phyloP scores from a whole-genome alignment of 2,888 invertebrate genomes.

The Pandemis cinnamomeana region DNA sequence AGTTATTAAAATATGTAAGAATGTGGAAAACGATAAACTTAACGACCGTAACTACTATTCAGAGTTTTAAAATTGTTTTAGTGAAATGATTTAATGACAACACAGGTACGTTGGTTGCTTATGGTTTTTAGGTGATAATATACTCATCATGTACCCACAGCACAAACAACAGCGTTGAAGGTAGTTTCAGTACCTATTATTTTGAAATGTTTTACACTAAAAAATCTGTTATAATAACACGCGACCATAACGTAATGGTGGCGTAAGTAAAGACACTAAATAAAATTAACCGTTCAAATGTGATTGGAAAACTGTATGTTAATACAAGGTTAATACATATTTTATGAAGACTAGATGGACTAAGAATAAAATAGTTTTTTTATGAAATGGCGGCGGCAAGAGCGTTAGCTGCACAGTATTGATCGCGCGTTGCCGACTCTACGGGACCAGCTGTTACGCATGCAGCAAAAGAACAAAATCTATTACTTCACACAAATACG shows the following conservation, averaged over 20 bases:
- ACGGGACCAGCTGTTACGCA: neutral
- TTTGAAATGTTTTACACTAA: neutral
- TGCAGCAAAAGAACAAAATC: neutral
- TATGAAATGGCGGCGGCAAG: neutral
- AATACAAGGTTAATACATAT: slow-evolving; percentile 43
- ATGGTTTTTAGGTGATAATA: no score
- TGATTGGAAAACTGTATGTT: slow-evolving; percentile 65
- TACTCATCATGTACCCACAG: no score
- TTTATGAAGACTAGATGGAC: neutral
- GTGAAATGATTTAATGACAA: no score
- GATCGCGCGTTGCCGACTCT: neutral
- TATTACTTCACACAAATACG: neutral
- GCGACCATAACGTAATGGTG: slow-evolving; percentile 5
- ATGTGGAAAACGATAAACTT: no score
- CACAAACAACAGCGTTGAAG: no score
- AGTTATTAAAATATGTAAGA: no score
- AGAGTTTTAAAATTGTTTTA: no score
- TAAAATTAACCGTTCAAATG: slow-evolving; percentile 50
- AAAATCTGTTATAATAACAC: neutral
- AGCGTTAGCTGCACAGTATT: neutral
- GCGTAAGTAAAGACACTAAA: slow-evolving; percentile 14
- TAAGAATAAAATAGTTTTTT: neutral
- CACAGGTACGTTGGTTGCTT: no score
- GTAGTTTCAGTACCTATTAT: neutral
- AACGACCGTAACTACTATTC: no score